Evolutionary conservation across 2,113 vertebrate species (phyloP).

Genomic region (Spea bombifrons): DNA sequence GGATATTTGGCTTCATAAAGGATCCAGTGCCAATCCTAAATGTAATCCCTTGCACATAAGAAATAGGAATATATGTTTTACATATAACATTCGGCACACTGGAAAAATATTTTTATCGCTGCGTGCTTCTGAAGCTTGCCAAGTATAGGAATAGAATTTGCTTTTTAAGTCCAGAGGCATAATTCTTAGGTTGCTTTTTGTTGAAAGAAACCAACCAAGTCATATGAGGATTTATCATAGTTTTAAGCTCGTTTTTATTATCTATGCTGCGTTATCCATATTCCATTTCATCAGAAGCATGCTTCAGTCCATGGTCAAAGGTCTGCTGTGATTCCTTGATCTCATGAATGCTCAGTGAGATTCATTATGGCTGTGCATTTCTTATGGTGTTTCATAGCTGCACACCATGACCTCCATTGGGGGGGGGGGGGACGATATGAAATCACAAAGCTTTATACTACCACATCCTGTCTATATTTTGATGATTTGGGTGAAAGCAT

Average conservation of each 20-base stretch:
- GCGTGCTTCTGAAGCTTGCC: slow-evolving; percentile 8
- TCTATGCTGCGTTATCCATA: background rate
- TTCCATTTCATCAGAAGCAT: slow-evolving; percentile 1
- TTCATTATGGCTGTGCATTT: slow-evolving; percentile 20
- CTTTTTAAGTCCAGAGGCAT: slow-evolving; percentile 21
- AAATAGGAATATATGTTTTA: too few relatives aligned
- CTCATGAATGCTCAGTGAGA: slow-evolving; percentile 1
- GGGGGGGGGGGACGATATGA: background rate
- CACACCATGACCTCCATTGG: slow-evolving; percentile 2
- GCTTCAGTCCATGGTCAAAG: slow-evolving; percentile 5
- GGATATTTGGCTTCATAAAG: too few relatives aligned
- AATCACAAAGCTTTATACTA: background rate
- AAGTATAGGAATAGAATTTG: slow-evolving; percentile 21
- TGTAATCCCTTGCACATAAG: too few relatives aligned
- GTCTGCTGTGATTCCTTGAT: slow-evolving; percentile 15
- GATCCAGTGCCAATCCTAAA: too few relatives aligned
- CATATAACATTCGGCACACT: background rate
- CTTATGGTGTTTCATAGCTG: slow-evolving; percentile 4
- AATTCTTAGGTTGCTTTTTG: background rate
- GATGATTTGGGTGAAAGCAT: background rate
- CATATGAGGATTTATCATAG: slow-evolving; percentile 3
- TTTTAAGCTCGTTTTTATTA: slow-evolving; percentile 26
- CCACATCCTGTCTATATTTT: slow-evolving; percentile 10
- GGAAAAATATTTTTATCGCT: slow-evolving; percentile 20
- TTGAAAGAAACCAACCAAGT: slow-evolving; percentile 7